These are phyloP conservation scores for Agrypnia vestita DNA, from an alignment of 1,140 invertebrate species.

Conservation along the genomic window DNA sequence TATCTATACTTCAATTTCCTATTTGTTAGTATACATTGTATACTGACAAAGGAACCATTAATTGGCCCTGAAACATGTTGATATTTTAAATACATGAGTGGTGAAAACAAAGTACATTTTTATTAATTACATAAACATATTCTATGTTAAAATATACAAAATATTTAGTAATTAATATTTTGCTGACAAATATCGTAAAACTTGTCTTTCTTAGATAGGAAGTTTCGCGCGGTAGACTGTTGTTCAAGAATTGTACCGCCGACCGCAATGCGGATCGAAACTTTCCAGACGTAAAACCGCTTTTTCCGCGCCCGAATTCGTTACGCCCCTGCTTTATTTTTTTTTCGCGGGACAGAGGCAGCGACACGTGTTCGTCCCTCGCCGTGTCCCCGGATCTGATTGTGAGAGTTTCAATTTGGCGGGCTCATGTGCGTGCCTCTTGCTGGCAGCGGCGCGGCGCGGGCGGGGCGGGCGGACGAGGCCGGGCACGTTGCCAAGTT, in stretches of 20 bases:
- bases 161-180: neutral
- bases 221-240: conserved; percentile 4
- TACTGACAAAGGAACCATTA: no score
- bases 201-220: neutral
- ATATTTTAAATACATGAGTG: no score
- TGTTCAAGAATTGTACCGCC: neutral
- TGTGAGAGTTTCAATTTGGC: conserved; percentile 21
- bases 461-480: neutral
- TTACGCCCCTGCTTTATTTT: neutral
- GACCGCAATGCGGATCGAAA: conserved; percentile 22
- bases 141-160: neutral
- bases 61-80: no score
- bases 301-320: conserved; percentile 3
- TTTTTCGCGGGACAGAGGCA: conserved; percentile 1
- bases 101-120: no score
- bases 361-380: conserved; percentile 12
- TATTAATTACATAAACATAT: neutral
- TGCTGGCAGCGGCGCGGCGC: neutral
- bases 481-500: conserved; percentile 16
- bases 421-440: neutral
- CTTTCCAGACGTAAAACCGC: conserved; percentile 21
- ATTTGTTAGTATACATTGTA: no score
- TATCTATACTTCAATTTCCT: no score
- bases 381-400: conserved; percentile 12
- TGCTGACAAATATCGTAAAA: neutral